Evolutionary conservation across 2,888 invertebrate species (phyloP).

Genomic region (Drosophila testacea): DNA sequence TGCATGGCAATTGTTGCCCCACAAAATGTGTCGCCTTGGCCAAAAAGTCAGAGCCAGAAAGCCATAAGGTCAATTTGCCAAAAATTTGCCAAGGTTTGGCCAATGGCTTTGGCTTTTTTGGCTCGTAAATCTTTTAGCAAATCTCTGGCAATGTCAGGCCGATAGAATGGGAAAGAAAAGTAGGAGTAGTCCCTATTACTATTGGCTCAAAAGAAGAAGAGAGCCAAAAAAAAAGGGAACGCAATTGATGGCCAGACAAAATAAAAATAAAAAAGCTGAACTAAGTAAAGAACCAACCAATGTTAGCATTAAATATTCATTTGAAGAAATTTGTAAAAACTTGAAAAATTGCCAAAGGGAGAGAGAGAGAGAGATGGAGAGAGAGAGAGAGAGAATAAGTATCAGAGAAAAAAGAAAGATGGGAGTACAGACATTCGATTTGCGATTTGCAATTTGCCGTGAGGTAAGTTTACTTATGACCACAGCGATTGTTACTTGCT

Average conservation of each 20-base stretch:
- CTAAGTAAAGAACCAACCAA: not conserved
- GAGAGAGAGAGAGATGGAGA: not conserved
- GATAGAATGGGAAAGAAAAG: not conserved
- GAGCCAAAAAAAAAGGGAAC: constrained; percentile 3
- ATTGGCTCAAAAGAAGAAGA: not conserved
- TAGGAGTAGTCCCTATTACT: too few species aligned
- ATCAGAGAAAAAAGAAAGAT: too few species aligned
- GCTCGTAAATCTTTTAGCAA: constrained; percentile 66
- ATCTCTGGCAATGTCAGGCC: constrained; percentile 48
- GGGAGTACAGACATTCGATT: not conserved
- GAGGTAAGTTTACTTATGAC: constrained; percentile 14
- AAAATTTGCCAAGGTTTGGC: constrained; percentile 62
- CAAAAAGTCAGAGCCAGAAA: constrained; percentile 1
- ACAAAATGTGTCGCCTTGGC: constrained; percentile 48
- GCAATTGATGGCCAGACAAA: constrained; percentile 52
- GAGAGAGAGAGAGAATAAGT: not conserved
- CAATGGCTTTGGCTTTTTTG: constrained; percentile 39
- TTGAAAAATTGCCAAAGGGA: constrained; percentile 60
- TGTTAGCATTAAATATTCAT: constrained; percentile 65
- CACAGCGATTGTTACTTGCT: constrained; percentile 42
- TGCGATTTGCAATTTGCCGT: constrained; percentile 12
- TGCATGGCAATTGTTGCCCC: constrained; percentile 39
- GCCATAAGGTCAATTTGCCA: constrained; percentile 69
- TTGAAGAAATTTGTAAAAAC: constrained; percentile 56
- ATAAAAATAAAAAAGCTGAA: constrained; percentile 20